Base-by-base conservation (phyloP, 1,140 invertebrate genomes). In the Orchesella cincta region DNA sequence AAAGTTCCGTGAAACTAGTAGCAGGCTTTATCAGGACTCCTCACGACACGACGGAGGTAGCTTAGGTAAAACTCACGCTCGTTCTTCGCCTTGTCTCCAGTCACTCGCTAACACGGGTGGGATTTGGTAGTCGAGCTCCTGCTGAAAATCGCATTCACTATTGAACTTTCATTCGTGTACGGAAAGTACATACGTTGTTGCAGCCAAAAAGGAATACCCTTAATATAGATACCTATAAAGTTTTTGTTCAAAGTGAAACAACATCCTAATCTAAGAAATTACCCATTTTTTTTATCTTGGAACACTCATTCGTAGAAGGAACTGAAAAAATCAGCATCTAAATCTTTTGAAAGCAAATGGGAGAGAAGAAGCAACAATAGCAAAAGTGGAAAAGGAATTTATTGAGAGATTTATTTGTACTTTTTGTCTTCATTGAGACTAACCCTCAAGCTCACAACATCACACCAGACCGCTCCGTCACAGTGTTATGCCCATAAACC, bases 81-180 rank as follows among this genome's bases (percentile, higher is more conserved):
- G 12, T 12, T n/a, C 33, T 29, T 12, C 8, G 26, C 33, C 62
- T 33, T 33, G 62, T 67, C 62, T 67, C 62, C 62, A 67, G 62
- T 67, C 62, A 67, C 62, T 67, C 62, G 62, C 3, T 67, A 67
- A 67, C 62, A 31, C 62, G 62, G 62, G 62, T 67, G 62, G 62
- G 62, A 67, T 67, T 67, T 33, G 62, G 62, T 31, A 67, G 26
- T 33, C 28, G 62, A 67, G 62, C 62, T 67, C 62, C 23, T 23
- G 31, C 62, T 67, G 28, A 12, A 67, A 31, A 18, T 31, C 62
- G 39, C 39, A 46, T 46, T 5, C 39, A 18, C 18, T 46, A 46
- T 18, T 46, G 5, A 8, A 46, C 39, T n/a, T n/a, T n/a, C n/a
- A n/a, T n/a, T n/a, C n/a, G n/a, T n/a, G n/a, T n/a, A 5, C 39